Base-by-base conservation (phyloP, 2,888 invertebrate genomes). In the Tubulanus polymorphus region DNA sequence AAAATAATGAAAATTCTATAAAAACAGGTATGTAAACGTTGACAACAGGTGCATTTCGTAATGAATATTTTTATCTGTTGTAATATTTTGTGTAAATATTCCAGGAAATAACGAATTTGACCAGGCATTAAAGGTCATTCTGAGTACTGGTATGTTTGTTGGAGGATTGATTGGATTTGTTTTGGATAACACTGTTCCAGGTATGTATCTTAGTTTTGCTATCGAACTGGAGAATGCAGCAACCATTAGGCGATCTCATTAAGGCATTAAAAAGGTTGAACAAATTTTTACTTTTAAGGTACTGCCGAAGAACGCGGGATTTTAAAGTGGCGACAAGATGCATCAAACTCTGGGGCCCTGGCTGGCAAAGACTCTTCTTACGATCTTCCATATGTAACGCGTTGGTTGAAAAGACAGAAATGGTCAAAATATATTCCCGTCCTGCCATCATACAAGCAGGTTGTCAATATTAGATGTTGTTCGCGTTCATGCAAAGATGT, bases 111-210 rank as follows among this genome's bases (percentile, higher is more conserved):
- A 59, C 0, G 64, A 66, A 26, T 45, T 67, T 3, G 66, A 72
- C 51, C 70, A 72, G 48, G 63, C 65, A 10, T 55, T 72, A 12
- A 60, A 55, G 5, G 74, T 76, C 0, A 56, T 77, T 20, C 63
- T 77, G n/a, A 71, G 70, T 2, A 76, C 75, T 8, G 67, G 67
- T 30, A 75, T 75, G 74, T 76, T 81, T 61, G 74, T 81, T 26
- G 81, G 81, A 3, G 81, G 81, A 12, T 20, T 75, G 1, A 55
- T 75, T 3, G 81, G 79, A 1, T 76, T 76, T 55, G 48, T 80
- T 8, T 64, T 81, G 8, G 81, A 81, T 62, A 81, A 81, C 61
- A 70, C 72, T 3, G 70, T 77, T 3, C 73, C 72, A 54, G 77
- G 77, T 72, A 61, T 25, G 55, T 23, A 18, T 6, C 18, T 20